phyloP scores from a whole-genome alignment of 1,140 invertebrate genomes.

The Neuroterus valhalla region DNA sequence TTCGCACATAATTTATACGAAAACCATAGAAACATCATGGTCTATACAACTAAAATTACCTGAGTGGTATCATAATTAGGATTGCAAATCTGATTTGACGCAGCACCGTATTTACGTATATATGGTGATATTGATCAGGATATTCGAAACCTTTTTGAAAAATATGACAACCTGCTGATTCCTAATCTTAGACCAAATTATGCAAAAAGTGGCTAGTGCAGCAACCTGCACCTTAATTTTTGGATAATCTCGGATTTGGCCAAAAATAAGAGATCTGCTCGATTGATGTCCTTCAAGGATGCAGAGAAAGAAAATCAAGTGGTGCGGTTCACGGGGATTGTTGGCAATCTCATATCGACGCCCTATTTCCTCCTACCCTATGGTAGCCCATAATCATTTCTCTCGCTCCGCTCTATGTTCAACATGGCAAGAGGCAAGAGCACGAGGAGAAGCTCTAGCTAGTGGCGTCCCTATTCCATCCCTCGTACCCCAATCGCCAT shows the following conservation, averaged over 20 bases:
- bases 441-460: slow-evolving; percentile 17
- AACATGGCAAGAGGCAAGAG: slow-evolving; percentile 15
- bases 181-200: too few relatives aligned
- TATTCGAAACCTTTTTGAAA: not conserved
- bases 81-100: too few relatives aligned
- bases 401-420: slow-evolving; percentile 12
- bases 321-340: slow-evolving; percentile 33
- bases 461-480: slow-evolving; percentile 50
- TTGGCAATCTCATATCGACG: slow-evolving; percentile 60
- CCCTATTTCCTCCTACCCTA: slow-evolving; percentile 50
- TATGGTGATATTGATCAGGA: not conserved
- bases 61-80: too few relatives aligned
- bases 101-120: too few relatives aligned
- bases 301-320: not conserved
- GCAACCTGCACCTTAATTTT: too few relatives aligned
- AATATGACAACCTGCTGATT: not conserved
- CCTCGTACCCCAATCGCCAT: slow-evolving; percentile 59
- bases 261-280: too few relatives aligned
- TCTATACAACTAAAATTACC: too few relatives aligned
- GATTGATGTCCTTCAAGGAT: too few relatives aligned
- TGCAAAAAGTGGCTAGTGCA: too few relatives aligned
- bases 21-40: too few relatives aligned
- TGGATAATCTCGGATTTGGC: too few relatives aligned
- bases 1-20: too few relatives aligned
- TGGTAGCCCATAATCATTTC: slow-evolving; percentile 38